phyloP scores from a whole-genome alignment of 2,113 vertebrate genomes.

The Ascaphus truei region DNA sequence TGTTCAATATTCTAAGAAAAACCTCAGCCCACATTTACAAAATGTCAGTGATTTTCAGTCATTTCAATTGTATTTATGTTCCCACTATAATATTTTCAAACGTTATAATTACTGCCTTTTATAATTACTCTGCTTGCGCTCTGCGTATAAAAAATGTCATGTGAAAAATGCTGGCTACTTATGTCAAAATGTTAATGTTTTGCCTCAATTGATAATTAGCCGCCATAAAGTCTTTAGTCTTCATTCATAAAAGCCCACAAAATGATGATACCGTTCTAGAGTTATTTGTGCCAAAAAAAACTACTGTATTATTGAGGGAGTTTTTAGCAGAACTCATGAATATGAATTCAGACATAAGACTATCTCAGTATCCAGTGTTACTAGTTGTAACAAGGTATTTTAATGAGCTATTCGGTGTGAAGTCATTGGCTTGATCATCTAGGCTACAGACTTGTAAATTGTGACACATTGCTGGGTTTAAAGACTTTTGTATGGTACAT shows the following conservation, averaged over 20 bases:
- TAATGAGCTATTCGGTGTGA: slow-evolving; percentile 6
- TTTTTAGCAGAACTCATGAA: background rate
- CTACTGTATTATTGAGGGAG: background rate
- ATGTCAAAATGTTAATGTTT: slow-evolving; percentile 10
- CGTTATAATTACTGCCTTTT: slow-evolving; percentile 4
- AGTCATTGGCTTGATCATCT: background rate
- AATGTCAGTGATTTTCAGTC: background rate
- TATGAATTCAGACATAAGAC: background rate
- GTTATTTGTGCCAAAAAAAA: background rate
- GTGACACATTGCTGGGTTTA: too few relatives aligned
- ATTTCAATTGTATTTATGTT: background rate
- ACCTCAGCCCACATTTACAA: too few relatives aligned
- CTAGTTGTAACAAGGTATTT: slow-evolving; percentile 1
- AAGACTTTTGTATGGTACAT: too few relatives aligned
- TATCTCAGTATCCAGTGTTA: background rate
- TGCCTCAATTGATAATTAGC: slow-evolving; percentile 5
- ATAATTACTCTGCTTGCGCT: background rate
- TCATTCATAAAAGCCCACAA: background rate
- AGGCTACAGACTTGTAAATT: too few relatives aligned
- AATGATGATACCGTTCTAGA: slow-evolving; percentile 3
- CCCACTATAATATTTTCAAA: background rate
- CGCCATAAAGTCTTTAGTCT: background rate
- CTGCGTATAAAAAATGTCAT: background rate
- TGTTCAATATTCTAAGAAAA: too few relatives aligned
- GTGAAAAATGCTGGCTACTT: background rate